Evolutionary conservation across 2,113 vertebrate species (phyloP).

Genomic region (Lonchura striata): DNA sequence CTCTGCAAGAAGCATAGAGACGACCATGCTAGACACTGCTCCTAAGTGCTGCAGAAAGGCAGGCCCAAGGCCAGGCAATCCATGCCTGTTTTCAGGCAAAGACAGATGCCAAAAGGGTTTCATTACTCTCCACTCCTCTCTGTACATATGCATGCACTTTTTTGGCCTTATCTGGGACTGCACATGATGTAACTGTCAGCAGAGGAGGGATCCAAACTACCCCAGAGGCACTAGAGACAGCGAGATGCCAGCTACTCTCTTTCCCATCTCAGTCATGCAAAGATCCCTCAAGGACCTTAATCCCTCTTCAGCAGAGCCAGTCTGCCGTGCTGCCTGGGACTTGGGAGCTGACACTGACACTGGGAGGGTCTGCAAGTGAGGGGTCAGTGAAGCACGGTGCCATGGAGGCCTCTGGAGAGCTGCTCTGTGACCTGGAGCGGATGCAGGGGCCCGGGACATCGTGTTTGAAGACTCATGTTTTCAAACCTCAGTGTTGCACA

Average conservation of each 20-base stretch:
- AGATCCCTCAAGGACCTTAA: background rate
- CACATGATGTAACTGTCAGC: background rate
- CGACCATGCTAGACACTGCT: rapidly evolving
- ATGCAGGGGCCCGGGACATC: background rate
- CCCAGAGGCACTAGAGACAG: background rate
- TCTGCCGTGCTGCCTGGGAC: rapidly evolving
- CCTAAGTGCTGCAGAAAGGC: background rate
- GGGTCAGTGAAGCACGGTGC: background rate
- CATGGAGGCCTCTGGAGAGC: background rate
- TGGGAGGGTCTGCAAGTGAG: background rate
- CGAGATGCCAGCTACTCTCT: rapidly evolving
- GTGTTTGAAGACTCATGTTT: background rate
- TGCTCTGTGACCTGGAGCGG: background rate
- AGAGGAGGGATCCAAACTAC: background rate
- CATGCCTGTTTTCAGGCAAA: background rate
- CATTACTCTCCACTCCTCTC: background rate
- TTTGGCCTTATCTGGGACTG: background rate
- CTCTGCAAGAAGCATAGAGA: background rate
- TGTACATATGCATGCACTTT: background rate
- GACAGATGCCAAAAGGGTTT: background rate
- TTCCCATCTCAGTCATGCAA: background rate
- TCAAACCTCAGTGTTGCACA: background rate
- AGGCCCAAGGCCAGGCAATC: background rate
- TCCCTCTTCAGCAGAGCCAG: background rate
- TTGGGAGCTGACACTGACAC: background rate